These are phyloP conservation scores for Eubasilissa splendida DNA, from an alignment of 2,888 invertebrate species.

Conservation along the genomic window DNA sequence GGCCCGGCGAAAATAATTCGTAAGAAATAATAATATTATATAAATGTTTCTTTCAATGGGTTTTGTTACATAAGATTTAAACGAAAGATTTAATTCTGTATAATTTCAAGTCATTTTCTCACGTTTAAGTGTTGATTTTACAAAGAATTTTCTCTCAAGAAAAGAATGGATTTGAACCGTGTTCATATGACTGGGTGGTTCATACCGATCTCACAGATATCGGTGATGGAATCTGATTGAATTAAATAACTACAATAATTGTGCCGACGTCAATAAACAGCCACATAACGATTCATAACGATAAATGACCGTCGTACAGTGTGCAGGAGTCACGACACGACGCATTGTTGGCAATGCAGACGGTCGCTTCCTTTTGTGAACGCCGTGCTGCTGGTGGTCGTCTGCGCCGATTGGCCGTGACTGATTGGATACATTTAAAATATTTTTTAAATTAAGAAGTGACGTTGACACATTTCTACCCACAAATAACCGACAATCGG, in stretches of 20 bases:
- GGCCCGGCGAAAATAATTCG: too few species aligned
- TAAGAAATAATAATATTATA: too few species aligned
- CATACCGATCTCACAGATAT: background rate
- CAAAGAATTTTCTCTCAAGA: too few species aligned
- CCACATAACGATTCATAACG: constrained; percentile 32
- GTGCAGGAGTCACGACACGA: constrained; percentile 31
- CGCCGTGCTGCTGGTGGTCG: constrained; percentile 41
- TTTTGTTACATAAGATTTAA: too few species aligned
- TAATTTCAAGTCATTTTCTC: too few species aligned
- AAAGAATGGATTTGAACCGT: background rate
- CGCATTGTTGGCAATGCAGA: constrained; percentile 37
- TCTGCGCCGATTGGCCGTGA: constrained; percentile 55
- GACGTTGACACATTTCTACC: too few species aligned
- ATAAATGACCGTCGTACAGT: constrained; percentile 16
- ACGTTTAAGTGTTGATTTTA: too few species aligned
- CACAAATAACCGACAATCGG: too few species aligned
- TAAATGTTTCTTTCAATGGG: too few species aligned
- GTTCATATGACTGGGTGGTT: constrained; percentile 7
- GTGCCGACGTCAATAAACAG: constrained; percentile 9
- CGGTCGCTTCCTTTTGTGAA: constrained; percentile 48
- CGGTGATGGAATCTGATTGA: background rate
- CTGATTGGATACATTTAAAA: constrained; percentile 25
- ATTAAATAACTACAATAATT: constrained; percentile 15
- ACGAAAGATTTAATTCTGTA: too few species aligned
- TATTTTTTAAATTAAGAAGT: too few species aligned